Percentiles rank a stretch among this genome's conserved stretches.
phyloP scores from a whole-genome alignment of 2,888 invertebrate genomes.

The Tenthredo amoena region DNA sequence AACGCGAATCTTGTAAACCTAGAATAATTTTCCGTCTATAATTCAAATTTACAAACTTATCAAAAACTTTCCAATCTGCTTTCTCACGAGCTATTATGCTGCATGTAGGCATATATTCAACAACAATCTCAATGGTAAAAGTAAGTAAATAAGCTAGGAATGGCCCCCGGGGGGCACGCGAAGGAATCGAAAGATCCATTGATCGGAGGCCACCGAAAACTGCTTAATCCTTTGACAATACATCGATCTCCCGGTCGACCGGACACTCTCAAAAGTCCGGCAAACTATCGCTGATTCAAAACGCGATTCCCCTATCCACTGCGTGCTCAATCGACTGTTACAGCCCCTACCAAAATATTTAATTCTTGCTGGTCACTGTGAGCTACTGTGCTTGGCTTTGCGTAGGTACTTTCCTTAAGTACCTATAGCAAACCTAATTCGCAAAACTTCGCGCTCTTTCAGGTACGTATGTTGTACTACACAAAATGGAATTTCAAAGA shows the following conservation, averaged over 20 bases:
- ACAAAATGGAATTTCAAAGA: neutral
- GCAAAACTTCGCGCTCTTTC: conserved; percentile 13
- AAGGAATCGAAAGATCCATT: conserved; percentile 44
- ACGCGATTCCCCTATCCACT: conserved; percentile 34
- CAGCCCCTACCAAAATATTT: conserved; percentile 48
- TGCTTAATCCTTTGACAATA: conserved; percentile 42
- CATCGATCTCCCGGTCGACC: conserved; percentile 42
- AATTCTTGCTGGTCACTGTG: conserved; percentile 45
- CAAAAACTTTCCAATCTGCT: neutral
- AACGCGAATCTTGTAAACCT: neutral
- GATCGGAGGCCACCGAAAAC: conserved; percentile 46
- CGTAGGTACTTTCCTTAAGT: conserved; percentile 11
- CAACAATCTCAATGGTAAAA: neutral
- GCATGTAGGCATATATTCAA: neutral
- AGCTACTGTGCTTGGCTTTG: conserved; percentile 39
- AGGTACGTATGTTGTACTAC: neutral
- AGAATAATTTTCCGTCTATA: neutral
- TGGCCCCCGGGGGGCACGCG: conserved; percentile 46
- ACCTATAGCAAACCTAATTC: conserved; percentile 53
- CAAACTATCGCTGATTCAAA: conserved; percentile 46
- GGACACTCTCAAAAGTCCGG: conserved; percentile 47
- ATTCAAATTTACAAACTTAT: neutral
- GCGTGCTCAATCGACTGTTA: conserved; percentile 46
- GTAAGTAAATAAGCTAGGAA: conserved; percentile 41
- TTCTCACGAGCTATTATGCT: neutral